Percentiles rank a stretch among this genome's conserved stretches.
These are phyloP conservation scores for Urocyon cinereoargenteus DNA, from an alignment of 2,797 vertebrate genomes.

Conservation along the genomic window DNA sequence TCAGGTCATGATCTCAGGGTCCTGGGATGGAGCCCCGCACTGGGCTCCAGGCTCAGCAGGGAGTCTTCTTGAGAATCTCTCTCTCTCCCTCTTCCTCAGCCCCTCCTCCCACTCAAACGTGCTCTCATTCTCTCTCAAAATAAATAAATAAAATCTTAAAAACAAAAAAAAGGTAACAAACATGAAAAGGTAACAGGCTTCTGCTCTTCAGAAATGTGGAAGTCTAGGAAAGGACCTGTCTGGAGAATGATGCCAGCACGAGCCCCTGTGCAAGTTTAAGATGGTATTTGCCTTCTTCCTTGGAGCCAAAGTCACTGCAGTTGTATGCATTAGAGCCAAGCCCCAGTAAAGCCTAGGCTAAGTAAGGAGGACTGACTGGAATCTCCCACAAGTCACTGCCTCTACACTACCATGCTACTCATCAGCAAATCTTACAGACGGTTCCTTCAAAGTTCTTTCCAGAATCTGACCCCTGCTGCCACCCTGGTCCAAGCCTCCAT, in stretches of 20 bases:
- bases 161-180: neutral
- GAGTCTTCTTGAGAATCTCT: neutral
- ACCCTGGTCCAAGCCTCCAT: accelerated
- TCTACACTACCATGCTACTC: neutral
- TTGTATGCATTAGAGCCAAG: neutral
- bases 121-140: neutral
- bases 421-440: neutral
- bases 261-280: neutral
- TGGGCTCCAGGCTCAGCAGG: neutral
- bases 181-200: neutral
- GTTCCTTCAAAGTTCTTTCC: neutral
- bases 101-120: neutral
- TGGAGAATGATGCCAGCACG: neutral
- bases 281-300: neutral
- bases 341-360: neutral
- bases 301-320: neutral
- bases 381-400: neutral
- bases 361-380: neutral
- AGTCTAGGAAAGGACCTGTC: neutral
- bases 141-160: neutral
- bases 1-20: neutral
- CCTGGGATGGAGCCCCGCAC: neutral
- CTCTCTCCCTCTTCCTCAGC: neutral
- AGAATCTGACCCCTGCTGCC: neutral
- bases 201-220: neutral